Base-by-base conservation (phyloP, 1,140 invertebrate species). In the Neotoxoptera formosana region DNA sequence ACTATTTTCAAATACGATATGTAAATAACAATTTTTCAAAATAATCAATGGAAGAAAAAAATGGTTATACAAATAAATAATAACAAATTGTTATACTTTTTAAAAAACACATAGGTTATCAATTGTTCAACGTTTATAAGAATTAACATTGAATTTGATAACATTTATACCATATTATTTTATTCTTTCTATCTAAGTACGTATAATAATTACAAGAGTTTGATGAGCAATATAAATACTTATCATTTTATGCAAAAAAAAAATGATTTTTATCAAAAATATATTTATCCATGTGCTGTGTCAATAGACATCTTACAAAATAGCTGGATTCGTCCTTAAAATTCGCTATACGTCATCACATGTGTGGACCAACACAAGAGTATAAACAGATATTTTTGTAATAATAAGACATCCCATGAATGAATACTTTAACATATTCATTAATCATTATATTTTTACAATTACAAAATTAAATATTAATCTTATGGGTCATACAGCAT, bases 371-470 rank as follows among this genome's bases (percentile, higher is more conserved):
- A 83, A 83, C 81, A 83, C 34, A 83, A 34, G 21, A 83, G 34
- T 83, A 34, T 83, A 83, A 36, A 83, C 2, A 41, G 21, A 83
- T 17, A 41, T 83, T 83, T n/a, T 34, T 51, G 47, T 4, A 88
- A 88, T 51, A 48, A n/a, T 48, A 48, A 47, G 51, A 88, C 7
- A 48, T 48, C 30, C 30, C 30, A 20, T 48, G 23, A 48, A 20
- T 48, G 23, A 48, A 48, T 48, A 88, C 86, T 14, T n/a, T 88
- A 88, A 51, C 45, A 88, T 45, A n/a, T n/a, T 51, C 45, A 48
- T 76, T 76, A n/a, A 76, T 76, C 60, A 76, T 76, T 76, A 76
- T 48, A 48, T 88, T 88, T n/a, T 51, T 88, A 17, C 2, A 88
- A 48, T 88, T 21, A 51, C 20, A 51, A 88, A 48, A 51, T 17